Conservation (phyloP, 2,797 vertebrate species). For the Sebastes trivittatus region DNA sequence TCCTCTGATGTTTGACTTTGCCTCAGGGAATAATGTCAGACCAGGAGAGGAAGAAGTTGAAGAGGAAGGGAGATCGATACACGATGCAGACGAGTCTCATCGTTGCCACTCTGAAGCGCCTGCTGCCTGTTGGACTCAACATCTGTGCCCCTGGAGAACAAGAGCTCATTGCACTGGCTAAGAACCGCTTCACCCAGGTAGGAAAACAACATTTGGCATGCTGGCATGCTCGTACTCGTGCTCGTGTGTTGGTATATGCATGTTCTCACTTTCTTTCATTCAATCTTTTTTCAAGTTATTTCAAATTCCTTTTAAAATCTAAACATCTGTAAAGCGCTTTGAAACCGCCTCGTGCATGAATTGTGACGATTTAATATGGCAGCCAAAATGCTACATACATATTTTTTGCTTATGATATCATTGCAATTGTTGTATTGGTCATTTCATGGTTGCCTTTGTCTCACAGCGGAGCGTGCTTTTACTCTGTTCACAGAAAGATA, state of each 20-base stretch:
- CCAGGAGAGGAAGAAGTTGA: conserved; percentile 96
- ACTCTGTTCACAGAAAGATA: conserved; percentile 89
- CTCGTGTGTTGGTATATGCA: not conserved
- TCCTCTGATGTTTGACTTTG: conserved; percentile 1
- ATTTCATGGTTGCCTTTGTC: not conserved
- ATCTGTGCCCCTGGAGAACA: conserved; percentile 96
- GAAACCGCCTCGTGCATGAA: not conserved
- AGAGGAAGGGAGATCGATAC: conserved; percentile 92
- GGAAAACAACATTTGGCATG: not conserved
- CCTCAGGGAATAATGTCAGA: conserved; percentile 92
- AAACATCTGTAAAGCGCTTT: not conserved
- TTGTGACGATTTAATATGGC: not conserved
- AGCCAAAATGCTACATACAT: not conserved
- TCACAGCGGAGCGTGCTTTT: not conserved
- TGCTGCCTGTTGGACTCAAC: conserved; percentile 94
- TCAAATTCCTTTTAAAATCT: not conserved
- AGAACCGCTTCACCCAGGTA: conserved; percentile 92
- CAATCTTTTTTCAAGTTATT: not conserved
- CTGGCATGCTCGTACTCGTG: not conserved
- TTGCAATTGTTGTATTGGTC: not conserved
- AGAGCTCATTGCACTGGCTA: conserved; percentile 92
- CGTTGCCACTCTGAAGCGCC: conserved; percentile 91
- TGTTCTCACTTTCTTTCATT: not conserved
- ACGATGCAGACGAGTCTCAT: conserved; percentile 96
- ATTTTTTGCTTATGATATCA: not conserved